phyloP scores from a whole-genome alignment of 2,113 vertebrate genomes.

The Baryphthengus martii region DNA sequence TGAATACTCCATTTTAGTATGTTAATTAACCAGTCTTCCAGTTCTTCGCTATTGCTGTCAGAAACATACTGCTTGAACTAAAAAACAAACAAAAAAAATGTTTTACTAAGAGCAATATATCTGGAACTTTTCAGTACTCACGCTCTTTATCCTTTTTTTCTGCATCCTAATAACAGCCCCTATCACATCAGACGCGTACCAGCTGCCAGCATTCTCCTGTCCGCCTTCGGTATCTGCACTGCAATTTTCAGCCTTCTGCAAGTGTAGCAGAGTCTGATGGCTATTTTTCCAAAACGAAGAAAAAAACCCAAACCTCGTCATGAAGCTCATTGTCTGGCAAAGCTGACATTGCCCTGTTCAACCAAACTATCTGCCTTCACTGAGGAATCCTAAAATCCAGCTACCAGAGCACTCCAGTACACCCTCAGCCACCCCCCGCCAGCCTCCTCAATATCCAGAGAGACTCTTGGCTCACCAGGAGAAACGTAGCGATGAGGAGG shows the following conservation, averaged over 20 bases:
- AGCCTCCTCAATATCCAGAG: not conserved
- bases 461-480: not conserved
- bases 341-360: not conserved
- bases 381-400: not conserved
- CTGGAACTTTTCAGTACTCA: not conserved
- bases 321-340: not conserved
- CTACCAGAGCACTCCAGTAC: not conserved
- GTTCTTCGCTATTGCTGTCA: constrained; percentile 64
- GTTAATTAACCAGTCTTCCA: constrained; percentile 69
- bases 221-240: not conserved
- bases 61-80: constrained; percentile 72
- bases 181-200: accelerated
- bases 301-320: not conserved
- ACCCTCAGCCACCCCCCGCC: not conserved
- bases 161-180: not conserved
- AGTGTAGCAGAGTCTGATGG: not conserved
- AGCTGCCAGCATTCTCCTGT: not conserved
- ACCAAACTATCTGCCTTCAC: not conserved
- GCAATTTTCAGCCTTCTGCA: not conserved
- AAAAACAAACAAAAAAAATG: constrained; percentile 47
- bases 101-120: not conserved
- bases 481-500: not conserved
- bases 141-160: not conserved
- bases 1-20: constrained; percentile 73
- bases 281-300: not conserved